A percentile compares a stretch with the other conserved stretches of the same genome.
Evolutionary conservation across 2,797 vertebrate species (phyloP).

Genomic region (Muraenolepis orangiensis): DNA sequence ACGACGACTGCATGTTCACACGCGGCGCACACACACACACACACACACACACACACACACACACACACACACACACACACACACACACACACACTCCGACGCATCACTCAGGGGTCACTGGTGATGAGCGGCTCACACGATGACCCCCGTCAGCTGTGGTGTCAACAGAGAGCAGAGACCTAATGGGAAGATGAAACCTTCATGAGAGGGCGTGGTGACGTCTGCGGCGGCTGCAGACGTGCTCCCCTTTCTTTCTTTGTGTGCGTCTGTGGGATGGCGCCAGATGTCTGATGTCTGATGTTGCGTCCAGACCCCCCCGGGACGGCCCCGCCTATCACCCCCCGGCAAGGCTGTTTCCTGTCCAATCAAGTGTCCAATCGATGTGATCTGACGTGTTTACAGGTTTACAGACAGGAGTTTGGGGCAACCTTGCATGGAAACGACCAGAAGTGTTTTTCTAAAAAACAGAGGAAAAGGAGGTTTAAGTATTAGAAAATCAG

Average conservation of each 20-base stretch:
- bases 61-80: too few species aligned
- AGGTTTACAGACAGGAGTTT: too few species aligned
- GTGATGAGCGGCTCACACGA: slow-evolving; percentile 4
- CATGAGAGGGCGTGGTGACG: background rate
- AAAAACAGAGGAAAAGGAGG: too few species aligned
- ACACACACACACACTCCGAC: background rate
- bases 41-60: too few species aligned
- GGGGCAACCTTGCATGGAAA: too few species aligned
- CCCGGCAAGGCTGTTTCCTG: too few species aligned
- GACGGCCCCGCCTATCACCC: too few species aligned
- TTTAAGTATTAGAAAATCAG: too few species aligned
- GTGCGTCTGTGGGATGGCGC: background rate
- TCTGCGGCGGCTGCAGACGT: background rate
- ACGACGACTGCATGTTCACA: background rate
- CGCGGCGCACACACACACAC: too few species aligned
- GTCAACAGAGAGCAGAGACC: background rate
- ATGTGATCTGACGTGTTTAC: too few species aligned
- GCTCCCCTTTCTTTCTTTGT: slow-evolving; percentile 3
- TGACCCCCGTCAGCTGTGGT: background rate
- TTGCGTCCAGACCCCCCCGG: background rate
- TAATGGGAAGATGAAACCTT: background rate
- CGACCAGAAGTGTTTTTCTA: too few species aligned
- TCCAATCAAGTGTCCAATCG: too few species aligned
- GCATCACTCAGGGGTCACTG: background rate
- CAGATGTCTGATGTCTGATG: background rate